phyloP scores from a whole-genome alignment of 1,140 invertebrate genomes.

The Orchesella cincta region DNA sequence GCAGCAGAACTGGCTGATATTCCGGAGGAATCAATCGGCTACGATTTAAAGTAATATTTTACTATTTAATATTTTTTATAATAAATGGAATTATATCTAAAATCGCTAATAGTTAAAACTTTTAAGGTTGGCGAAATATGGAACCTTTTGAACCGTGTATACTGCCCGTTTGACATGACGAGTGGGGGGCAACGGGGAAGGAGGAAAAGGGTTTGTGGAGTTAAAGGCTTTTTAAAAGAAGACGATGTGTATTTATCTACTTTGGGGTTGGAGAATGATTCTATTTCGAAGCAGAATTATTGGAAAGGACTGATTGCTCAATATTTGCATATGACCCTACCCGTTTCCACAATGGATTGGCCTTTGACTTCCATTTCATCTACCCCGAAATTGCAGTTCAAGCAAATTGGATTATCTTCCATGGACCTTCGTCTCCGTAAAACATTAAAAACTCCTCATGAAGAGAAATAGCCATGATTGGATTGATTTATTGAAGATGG shows the following conservation, averaged over 20 bases:
- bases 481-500: conserved; percentile 40
- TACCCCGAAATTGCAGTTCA: neutral
- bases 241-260: conserved; percentile 35
- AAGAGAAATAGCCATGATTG: conserved; percentile 15
- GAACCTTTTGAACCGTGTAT: too few relatives aligned
- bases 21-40: too few relatives aligned
- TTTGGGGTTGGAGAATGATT: conserved; percentile 12
- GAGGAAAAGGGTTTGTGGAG: conserved; percentile 38
- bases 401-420: neutral
- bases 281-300: conserved; percentile 32
- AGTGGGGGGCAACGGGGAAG: neutral
- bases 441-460: conserved; percentile 31
- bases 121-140: too few relatives aligned
- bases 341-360: neutral
- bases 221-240: neutral
- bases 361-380: neutral
- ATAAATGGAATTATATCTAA: too few relatives aligned
- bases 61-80: too few relatives aligned
- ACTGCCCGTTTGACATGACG: too few relatives aligned
- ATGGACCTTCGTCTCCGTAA: neutral
- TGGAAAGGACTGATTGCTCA: conserved; percentile 20
- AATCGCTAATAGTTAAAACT: too few relatives aligned
- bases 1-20: too few relatives aligned
- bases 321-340: conserved; percentile 31
- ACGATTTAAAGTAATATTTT: too few relatives aligned